Conservation (phyloP, 2,888 invertebrate genomes). For the Stenotaenia linearis region DNA sequence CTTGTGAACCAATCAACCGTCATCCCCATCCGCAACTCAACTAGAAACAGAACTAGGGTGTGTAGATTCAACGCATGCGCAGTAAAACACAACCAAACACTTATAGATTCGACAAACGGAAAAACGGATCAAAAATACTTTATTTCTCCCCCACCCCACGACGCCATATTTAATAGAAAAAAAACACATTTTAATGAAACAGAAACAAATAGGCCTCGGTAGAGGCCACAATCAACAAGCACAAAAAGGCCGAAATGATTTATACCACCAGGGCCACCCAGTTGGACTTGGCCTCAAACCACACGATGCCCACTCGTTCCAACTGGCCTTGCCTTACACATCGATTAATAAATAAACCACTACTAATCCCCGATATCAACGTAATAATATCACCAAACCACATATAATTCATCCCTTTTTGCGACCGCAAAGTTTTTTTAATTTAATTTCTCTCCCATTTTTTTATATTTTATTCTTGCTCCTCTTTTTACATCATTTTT, state of each 20-base stretch:
- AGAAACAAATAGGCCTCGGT: not conserved
- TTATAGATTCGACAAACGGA: too few relatives aligned
- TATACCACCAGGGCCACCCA: not conserved
- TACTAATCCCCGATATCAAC: too few relatives aligned
- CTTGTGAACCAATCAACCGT: too few relatives aligned
- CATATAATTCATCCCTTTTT: not conserved
- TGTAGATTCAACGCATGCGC: too few relatives aligned
- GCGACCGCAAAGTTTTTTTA: not conserved
- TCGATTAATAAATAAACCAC: not conserved
- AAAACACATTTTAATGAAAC: not conserved
- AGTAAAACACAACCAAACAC: too few relatives aligned
- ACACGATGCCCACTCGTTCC: not conserved
- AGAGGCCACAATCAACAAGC: not conserved
- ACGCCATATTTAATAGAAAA: too few relatives aligned
- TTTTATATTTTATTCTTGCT: not conserved
- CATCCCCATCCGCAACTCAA: not conserved
- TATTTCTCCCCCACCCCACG: too few relatives aligned
- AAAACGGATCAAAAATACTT: too few relatives aligned
- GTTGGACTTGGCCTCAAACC: conserved; percentile 11
- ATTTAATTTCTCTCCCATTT: not conserved
- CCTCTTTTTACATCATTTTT: conserved; percentile 12
- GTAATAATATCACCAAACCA: too few relatives aligned
- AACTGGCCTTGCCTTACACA: not conserved
- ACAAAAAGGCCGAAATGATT: conserved; percentile 2
- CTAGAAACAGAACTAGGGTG: not conserved